phyloP scores from a whole-genome alignment of 2,888 invertebrate genomes.

The Caenorhabditis japonica region DNA sequence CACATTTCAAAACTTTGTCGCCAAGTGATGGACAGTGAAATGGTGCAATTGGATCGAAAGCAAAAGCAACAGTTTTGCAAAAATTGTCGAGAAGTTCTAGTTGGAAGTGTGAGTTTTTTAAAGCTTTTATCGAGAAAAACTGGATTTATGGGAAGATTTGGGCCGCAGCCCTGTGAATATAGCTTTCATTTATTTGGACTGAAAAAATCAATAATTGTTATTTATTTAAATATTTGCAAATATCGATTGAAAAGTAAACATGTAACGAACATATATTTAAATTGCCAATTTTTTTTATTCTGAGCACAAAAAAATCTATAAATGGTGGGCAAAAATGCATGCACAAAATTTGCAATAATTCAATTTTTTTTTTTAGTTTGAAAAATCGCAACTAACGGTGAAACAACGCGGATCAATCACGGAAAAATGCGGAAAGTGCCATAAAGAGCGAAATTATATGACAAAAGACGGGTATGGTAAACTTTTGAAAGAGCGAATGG shows the following conservation, averaged over 20 bases:
- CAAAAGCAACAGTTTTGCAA: constrained; percentile 63
- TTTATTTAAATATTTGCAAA: too few species aligned
- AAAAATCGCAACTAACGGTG: constrained; percentile 23
- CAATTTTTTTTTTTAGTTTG: constrained; percentile 40
- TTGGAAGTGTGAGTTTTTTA: constrained; percentile 52
- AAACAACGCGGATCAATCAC: constrained; percentile 35
- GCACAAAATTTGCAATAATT: too few species aligned
- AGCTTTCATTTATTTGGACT: too few species aligned
- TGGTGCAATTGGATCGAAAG: constrained; percentile 59
- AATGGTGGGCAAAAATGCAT: too few species aligned
- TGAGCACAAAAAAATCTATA: too few species aligned
- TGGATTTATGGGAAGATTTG: too few species aligned
- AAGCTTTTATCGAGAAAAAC: too few species aligned
- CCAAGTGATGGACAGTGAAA: constrained; percentile 63
- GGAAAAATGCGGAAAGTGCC: constrained; percentile 45
- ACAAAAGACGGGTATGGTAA: constrained; percentile 45
- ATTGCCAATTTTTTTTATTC: too few species aligned
- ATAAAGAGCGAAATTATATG: constrained; percentile 46
- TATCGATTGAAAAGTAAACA: too few species aligned
- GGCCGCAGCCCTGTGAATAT: too few species aligned
- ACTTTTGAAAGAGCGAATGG: constrained; percentile 23
- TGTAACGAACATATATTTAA: too few species aligned
- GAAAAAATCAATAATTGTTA: too few species aligned
- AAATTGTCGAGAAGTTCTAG: constrained; percentile 64
- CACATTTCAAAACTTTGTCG: constrained; percentile 57